phyloP scores from a whole-genome alignment of 1,140 invertebrate genomes.

The Delia radicum region DNA sequence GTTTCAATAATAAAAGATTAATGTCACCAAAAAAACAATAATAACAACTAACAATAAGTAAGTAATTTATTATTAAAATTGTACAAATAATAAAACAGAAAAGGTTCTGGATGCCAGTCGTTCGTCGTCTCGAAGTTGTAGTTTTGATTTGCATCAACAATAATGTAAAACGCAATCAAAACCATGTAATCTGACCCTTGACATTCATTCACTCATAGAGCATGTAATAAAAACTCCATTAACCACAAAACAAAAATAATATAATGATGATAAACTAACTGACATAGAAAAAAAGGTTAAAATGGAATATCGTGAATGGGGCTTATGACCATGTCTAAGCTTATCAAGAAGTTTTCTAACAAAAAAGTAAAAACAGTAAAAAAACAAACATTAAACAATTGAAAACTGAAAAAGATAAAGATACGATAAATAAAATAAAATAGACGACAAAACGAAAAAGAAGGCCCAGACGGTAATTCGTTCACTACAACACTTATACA shows the following conservation, averaged over 20 bases:
- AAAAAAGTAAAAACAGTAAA: background rate
- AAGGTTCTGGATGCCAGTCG: background rate
- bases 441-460: background rate
- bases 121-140: background rate
- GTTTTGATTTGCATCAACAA: slow-evolving; percentile 3
- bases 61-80: slow-evolving; percentile 3
- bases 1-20: slow-evolving; percentile 16
- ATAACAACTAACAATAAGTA: no score
- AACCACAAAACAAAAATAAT: slow-evolving; percentile 18
- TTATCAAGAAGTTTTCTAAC: background rate
- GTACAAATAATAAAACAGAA: background rate
- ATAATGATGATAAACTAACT: background rate
- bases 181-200: slow-evolving; percentile 15
- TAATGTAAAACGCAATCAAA: background rate
- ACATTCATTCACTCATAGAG: slow-evolving; percentile 8
- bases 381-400: background rate
- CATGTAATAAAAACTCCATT: slow-evolving; percentile 11
- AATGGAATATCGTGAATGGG: background rate
- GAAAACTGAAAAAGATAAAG: background rate
- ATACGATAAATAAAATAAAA: background rate
- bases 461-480: no score
- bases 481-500: no score
- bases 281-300: background rate
- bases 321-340: background rate
- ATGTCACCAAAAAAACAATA: slow-evolving; percentile 14